Evolutionary conservation across 23 tunicate species (phyloP).

Genomic region (Ascidia mentula): DNA sequence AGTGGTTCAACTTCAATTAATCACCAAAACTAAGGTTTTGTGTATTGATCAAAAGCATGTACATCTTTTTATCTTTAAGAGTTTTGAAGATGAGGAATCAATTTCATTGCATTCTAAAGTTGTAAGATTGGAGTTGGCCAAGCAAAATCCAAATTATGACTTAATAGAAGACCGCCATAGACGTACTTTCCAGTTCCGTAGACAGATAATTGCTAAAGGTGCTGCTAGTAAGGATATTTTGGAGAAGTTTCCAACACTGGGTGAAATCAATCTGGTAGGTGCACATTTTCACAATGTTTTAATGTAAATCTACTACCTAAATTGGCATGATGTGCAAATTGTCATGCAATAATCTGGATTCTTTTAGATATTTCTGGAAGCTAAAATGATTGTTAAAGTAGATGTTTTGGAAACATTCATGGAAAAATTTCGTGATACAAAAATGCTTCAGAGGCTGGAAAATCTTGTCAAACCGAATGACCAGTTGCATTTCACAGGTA

Average conservation of each 20-base stretch:
- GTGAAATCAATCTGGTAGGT: conserved; percentile 9
- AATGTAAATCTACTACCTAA: too few relatives aligned
- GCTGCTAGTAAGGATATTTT: not conserved
- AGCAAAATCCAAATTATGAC: not conserved
- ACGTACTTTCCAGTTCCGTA: not conserved
- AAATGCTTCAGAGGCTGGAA: too few relatives aligned
- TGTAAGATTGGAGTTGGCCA: not conserved
- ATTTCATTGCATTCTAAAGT: not conserved
- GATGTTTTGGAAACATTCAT: too few relatives aligned
- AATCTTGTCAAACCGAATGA: too few relatives aligned
- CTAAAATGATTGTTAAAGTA: too few relatives aligned
- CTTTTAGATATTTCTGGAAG: too few relatives aligned
- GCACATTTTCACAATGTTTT: too few relatives aligned
- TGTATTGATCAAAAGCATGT: not conserved
- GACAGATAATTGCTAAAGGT: not conserved
- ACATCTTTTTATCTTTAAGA: not conserved
- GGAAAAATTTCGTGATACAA: too few relatives aligned
- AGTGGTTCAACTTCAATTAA: not conserved
- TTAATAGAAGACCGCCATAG: conserved; percentile 7
- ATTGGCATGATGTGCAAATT: too few relatives aligned
- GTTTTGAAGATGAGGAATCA: conserved; percentile 5
- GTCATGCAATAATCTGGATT: too few relatives aligned
- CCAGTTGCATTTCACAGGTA: too few relatives aligned
- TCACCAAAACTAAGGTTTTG: conserved; percentile 9
- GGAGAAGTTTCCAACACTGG: not conserved